Evolutionary conservation across 2,797 vertebrate species (phyloP).

Genomic region (Hydrolagus colliei): DNA sequence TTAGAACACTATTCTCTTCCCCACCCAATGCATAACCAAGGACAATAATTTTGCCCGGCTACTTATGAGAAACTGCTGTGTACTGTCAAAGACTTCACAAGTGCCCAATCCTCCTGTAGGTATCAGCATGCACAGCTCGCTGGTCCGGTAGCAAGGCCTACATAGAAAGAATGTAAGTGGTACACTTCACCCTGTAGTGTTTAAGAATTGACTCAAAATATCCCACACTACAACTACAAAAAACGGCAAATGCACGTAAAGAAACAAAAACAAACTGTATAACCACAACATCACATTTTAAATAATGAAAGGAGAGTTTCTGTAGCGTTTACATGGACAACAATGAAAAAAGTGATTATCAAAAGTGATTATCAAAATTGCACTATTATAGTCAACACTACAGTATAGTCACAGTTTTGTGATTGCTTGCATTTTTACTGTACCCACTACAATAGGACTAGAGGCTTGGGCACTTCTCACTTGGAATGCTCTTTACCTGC

Average conservation of each 20-base stretch:
- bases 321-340: not conserved
- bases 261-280: not conserved
- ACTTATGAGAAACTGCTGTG: slow-evolving; percentile 8
- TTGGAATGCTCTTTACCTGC: slow-evolving; percentile 49
- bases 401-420: not conserved
- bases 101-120: slow-evolving; percentile 83
- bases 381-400: no score
- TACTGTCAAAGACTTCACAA: slow-evolving; percentile 66
- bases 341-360: not conserved
- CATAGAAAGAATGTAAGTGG: slow-evolving; percentile 73
- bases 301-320: not conserved
- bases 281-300: not conserved
- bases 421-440: slow-evolving; percentile 1
- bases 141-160: slow-evolving; percentile 78
- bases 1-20: not conserved
- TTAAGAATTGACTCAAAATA: not conserved
- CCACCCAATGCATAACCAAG: not conserved
- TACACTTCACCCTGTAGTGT: slow-evolving; percentile 68
- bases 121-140: slow-evolving; percentile 78
- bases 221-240: not conserved
- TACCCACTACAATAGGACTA: not conserved
- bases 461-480: not conserved
- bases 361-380: not conserved
- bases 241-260: not conserved
- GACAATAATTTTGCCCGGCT: not conserved